Evolutionary conservation across 2,888 invertebrate genomes (phyloP), one percentile per base, ranked within the genome.

Genomic region (Axea sp.): DNA sequence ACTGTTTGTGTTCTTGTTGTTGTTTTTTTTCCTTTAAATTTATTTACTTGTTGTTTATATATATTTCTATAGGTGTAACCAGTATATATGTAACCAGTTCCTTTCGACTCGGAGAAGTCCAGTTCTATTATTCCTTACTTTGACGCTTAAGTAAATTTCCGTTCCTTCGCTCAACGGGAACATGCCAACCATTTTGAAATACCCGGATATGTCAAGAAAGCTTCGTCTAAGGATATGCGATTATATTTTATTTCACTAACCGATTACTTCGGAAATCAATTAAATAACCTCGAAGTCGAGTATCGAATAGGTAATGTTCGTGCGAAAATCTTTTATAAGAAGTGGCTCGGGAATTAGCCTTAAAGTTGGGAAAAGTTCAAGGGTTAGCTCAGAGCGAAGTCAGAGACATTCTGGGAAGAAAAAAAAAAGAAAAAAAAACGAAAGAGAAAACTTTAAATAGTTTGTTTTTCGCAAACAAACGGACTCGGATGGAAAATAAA

Each of bases 391-490:
- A 19, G n/a, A 62, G 55, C 60, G 33, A 68, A 68, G 55, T 26
- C 39, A 39, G 43, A 26, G 33, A 41, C 43, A 57, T 57, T 62
- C 55, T n/a, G n/a, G n/a, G n/a, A n/a, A n/a, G n/a, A n/a, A n/a
- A n/a, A n/a, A n/a, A n/a, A n/a, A n/a, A n/a, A n/a, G n/a, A n/a
- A 69, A 60, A 67, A 67, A 75, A 76, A 72, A 60, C 77, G 73
- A 51, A 24, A 19, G 47, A 37, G 62, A 39, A 78, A 81, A 82
- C 73, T 81, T 80, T 75, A 45, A 57, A 30, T 30, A 68, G 78
- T 79, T 79, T 79, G 76, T 78, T 80, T 81, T 76, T 75, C 75
- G 59, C 59, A 75, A 73, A 72, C 76, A 78, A 79, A 80, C 77
- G 77, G 73, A 77, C 74, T 68, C 57, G 28, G 62, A 31, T 62